Conservation (phyloP, 2,113 vertebrate species). For the Gymnogyps californianus region DNA sequence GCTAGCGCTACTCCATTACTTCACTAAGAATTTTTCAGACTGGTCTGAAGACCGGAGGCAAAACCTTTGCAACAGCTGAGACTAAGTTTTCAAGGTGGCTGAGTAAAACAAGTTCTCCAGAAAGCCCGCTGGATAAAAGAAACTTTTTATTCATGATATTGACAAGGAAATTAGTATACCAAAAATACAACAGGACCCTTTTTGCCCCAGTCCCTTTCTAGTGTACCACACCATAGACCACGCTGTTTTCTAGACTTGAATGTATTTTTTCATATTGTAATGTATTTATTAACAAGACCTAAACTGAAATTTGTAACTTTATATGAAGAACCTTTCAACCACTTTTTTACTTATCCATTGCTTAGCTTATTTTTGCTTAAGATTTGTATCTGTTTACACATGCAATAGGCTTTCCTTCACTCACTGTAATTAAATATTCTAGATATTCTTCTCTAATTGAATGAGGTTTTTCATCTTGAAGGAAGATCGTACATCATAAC, state of each 20-base stretch:
- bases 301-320: neutral
- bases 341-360: neutral
- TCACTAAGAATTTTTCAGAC: neutral
- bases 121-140: neutral
- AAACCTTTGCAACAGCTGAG: neutral
- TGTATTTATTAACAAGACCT: neutral
- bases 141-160: neutral
- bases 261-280: neutral
- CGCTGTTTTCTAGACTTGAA: neutral
- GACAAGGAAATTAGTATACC: neutral
- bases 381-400: neutral
- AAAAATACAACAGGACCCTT: neutral
- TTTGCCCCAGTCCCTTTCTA: neutral
- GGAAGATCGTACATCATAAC: neutral
- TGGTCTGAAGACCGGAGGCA: neutral
- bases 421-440: neutral
- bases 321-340: neutral
- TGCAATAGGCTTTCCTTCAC: neutral
- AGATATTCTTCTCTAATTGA: neutral
- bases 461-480: neutral
- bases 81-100: neutral
- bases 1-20: neutral
- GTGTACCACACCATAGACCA: neutral
- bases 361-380: neutral
- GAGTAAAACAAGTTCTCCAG: neutral